Conservation (phyloP, 2,113 vertebrate genomes). For the Shinisaurus crocodilurus region DNA sequence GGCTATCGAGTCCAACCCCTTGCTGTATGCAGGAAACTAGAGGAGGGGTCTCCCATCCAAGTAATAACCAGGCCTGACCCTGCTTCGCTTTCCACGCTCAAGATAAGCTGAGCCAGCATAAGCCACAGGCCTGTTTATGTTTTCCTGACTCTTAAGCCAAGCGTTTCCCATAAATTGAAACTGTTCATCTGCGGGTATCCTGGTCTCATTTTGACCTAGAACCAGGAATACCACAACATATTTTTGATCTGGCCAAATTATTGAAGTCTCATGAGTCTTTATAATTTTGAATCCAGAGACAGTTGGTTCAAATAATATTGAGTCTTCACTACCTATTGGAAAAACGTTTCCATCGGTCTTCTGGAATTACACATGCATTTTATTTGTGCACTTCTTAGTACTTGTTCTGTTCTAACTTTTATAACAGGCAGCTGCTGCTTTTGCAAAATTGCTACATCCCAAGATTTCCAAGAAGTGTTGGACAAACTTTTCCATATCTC, state of each 20-base stretch:
- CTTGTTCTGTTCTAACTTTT: not conserved
- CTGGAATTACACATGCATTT: not conserved
- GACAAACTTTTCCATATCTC: constrained; percentile 35
- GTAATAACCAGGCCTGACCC: no score
- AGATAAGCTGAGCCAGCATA: no score
- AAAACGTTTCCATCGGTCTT: not conserved
- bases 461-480: not conserved
- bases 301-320: not conserved
- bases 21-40: no score
- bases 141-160: not conserved
- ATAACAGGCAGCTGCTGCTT: not conserved
- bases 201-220: constrained; percentile 58
- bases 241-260: constrained; percentile 41
- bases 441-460: constrained; percentile 22
- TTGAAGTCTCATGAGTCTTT: constrained; percentile 23
- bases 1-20: no score
- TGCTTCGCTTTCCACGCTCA: no score
- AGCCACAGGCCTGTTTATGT: no score
- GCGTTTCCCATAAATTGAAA: constrained; percentile 40
- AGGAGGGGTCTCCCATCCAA: no score
- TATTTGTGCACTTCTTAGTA: accelerated
- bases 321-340: no score
- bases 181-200: constrained; percentile 59
- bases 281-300: not conserved
- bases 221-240: constrained; percentile 26